Base-by-base conservation (phyloP, 2,113 vertebrate species). In the Tinamus guttatus region DNA sequence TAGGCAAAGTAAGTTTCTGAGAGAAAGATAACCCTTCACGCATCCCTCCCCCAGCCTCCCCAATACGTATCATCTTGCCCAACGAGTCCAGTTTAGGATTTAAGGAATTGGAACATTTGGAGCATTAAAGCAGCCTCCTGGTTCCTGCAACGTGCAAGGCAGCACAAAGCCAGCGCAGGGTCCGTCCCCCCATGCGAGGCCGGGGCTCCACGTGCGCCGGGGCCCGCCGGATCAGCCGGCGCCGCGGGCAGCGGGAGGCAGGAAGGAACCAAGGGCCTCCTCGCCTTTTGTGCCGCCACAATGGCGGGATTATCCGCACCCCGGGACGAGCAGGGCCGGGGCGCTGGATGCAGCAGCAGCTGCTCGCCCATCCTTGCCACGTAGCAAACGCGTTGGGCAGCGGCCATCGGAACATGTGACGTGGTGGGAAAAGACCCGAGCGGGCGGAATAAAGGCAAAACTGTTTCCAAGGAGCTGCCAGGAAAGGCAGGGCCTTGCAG, bases 171-270 rank as follows among this genome's bases (percentile, higher is more conserved):
- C 18, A 19, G 22, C 36, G 14, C 12, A 9, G 18, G 5, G 67
- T 4, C 25, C 7, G 32, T 13, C 13, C n/a, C 19, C 13, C 34
- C 20, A 21, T 5, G 14, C 38, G 17, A n/a, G 28, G 6, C 19
- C 45, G 12, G 45, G 5, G 10, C 59, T 22, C 34, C 24, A 22
- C 1, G 0, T 17, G 51, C 18, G 0, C 1, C 64, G 51, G 10
- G 3, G 0, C 16, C 51, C 5, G 0, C 5, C 11, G 13, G 24
- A 43, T 81, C 30, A 24, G 24, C 6, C 2, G 6, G 34, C 40
- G 41, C 40, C 73, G 0, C 1, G n/a, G 79, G 21, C 45, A 63
- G 36, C 95, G 49, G 67, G 73, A 80, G 36, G 43, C 62, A 81
- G 81, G 30, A 65, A 79, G 52, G 36, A 79, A 68, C 9, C 49